phyloP scores from a whole-genome alignment of 2,113 vertebrate genomes.

The Melanocharis versteri region DNA sequence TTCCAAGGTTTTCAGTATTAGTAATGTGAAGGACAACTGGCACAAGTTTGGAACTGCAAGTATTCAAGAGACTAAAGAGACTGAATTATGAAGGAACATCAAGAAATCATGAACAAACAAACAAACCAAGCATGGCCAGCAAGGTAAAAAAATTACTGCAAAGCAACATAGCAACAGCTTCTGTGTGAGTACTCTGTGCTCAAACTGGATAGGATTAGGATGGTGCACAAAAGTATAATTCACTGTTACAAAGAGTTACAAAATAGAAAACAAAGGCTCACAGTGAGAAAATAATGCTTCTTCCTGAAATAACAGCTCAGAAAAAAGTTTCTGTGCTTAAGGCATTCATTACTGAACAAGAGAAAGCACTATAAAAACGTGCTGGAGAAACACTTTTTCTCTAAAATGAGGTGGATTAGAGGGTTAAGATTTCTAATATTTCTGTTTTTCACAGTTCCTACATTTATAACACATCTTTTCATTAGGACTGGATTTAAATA shows the following conservation, averaged over 20 bases:
- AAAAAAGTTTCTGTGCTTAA: not conserved
- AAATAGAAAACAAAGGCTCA: conserved; percentile 46
- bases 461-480: not conserved
- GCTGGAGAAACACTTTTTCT: conserved; percentile 8
- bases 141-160: not conserved
- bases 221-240: conserved; percentile 10
- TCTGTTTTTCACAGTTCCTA: not conserved
- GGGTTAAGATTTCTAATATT: not conserved
- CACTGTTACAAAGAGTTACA: not conserved
- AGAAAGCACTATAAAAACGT: conserved; percentile 48
- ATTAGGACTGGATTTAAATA: not conserved
- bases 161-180: not conserved
- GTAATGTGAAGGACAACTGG: not conserved
- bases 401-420: not conserved
- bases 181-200: not conserved
- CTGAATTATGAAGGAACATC: not conserved
- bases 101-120: not conserved
- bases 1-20: not conserved
- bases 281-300: conserved; percentile 44
- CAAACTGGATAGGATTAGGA: not conserved
- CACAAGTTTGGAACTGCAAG: not conserved
- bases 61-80: not conserved
- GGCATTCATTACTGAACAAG: not conserved
- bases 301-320: conserved; percentile 8
- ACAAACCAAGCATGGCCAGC: not conserved